phyloP scores from a whole-genome alignment of 2,888 invertebrate species.

The Charanyca ferruginea region DNA sequence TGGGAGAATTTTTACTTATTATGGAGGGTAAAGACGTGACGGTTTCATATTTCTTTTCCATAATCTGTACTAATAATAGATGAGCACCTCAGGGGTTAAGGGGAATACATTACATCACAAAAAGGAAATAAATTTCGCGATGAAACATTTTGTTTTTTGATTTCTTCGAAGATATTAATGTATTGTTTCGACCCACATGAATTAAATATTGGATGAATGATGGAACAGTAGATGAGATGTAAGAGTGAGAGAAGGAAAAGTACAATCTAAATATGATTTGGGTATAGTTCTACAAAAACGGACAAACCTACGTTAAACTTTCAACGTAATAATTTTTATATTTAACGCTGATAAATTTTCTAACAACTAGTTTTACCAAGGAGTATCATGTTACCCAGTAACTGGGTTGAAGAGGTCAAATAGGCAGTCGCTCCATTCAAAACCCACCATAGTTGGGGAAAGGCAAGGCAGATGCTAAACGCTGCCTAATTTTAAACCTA shows the following conservation, averaged over 20 bases:
- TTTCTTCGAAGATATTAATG: constrained; percentile 3
- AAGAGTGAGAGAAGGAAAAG: not conserved
- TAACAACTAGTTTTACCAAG: too few species aligned
- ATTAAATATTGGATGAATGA: not conserved
- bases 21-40: constrained; percentile 44
- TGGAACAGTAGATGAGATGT: not conserved
- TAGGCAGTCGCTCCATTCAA: too few species aligned
- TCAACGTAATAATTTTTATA: too few species aligned
- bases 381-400: too few species aligned
- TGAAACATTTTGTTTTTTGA: constrained; percentile 7
- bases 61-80: constrained; percentile 42
- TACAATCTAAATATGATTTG: not conserved
- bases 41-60: constrained; percentile 51
- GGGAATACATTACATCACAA: constrained; percentile 10
- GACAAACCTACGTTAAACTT: too few species aligned
- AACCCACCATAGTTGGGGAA: too few species aligned
- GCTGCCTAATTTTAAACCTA: too few species aligned
- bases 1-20: constrained; percentile 56
- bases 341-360: too few species aligned
- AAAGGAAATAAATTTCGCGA: constrained; percentile 11
- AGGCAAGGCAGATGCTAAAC: too few species aligned
- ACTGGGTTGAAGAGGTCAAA: too few species aligned
- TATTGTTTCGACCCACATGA: not conserved
- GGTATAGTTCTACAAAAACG: not conserved
- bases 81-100: constrained; percentile 20